Conservation (phyloP, 2,888 invertebrate species). For the Athalia circularis region DNA sequence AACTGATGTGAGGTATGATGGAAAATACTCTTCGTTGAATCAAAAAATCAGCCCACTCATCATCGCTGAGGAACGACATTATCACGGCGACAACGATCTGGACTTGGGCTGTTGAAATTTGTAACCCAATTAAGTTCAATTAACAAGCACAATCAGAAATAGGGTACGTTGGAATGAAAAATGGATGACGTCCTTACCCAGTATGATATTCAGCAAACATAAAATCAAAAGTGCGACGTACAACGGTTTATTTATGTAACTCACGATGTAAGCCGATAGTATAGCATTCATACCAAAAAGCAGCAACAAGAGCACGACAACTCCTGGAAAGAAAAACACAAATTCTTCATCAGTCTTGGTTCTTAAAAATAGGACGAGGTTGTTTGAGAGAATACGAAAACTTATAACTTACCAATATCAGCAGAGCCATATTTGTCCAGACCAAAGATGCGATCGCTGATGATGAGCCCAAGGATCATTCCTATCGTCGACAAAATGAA, state of each 20-base stretch:
- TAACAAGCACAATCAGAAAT: neutral
- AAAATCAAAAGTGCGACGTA: constrained; percentile 60
- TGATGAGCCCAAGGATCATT: too few species aligned
- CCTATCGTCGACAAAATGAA: constrained; percentile 58
- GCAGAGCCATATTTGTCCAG: too few species aligned
- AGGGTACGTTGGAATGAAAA: neutral
- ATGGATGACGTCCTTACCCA: constrained; percentile 59
- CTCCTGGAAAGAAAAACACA: constrained; percentile 59
- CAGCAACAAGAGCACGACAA: constrained; percentile 82
- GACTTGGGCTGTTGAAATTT: neutral
- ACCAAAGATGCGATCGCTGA: too few species aligned
- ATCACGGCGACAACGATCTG: neutral
- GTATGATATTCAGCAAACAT: constrained; percentile 60
- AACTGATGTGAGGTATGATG: constrained; percentile 67
- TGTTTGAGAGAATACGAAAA: too few species aligned
- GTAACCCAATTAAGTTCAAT: too few species aligned
- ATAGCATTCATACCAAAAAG: constrained; percentile 81
- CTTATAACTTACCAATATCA: too few species aligned
- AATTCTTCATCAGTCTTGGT: too few species aligned
- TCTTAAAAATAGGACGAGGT: too few species aligned
- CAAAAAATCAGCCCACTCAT: neutral
- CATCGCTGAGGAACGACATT: neutral
- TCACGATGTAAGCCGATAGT: constrained; percentile 65
- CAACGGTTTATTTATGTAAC: constrained; percentile 64
- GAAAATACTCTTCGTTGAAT: constrained; percentile 54